phyloP scores from a whole-genome alignment of 1,140 invertebrate species.

The Tetraneura akinire region DNA sequence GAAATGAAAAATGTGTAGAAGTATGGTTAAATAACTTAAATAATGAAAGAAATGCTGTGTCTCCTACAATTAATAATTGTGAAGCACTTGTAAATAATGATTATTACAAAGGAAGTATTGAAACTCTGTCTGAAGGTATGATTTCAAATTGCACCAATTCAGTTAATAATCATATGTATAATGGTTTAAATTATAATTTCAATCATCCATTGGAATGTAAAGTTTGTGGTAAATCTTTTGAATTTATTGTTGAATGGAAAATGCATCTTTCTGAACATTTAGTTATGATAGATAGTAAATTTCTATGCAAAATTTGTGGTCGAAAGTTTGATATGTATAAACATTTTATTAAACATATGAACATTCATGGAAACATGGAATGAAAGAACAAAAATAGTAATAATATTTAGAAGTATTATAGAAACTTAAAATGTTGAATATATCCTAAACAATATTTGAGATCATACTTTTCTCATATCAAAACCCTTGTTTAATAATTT shows the following conservation, averaged over 20 bases:
- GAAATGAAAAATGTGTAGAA: neutral
- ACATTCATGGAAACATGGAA: neutral
- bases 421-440: neutral
- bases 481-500: neutral
- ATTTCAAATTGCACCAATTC: neutral
- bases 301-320: slow-evolving; percentile 32
- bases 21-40: slow-evolving; percentile 6
- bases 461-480: slow-evolving; percentile 36
- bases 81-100: neutral
- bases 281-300: neutral
- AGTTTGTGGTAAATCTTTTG: neutral
- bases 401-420: neutral
- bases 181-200: slow-evolving; percentile 11
- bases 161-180: neutral
- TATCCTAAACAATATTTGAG: slow-evolving; percentile 9
- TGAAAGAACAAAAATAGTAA: neutral
- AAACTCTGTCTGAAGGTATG: neutral
- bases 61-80: neutral
- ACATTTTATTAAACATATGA: slow-evolving; percentile 14
- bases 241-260: slow-evolving; percentile 32
- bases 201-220: slow-evolving; percentile 4
- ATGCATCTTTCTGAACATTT: slow-evolving; percentile 28
- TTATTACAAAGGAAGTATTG: neutral
- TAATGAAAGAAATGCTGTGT: neutral
- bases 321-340: slow-evolving; percentile 24